Evolutionary conservation across 2,888 invertebrate genomes (phyloP).

Genomic region (Cephus sareptanus): DNA sequence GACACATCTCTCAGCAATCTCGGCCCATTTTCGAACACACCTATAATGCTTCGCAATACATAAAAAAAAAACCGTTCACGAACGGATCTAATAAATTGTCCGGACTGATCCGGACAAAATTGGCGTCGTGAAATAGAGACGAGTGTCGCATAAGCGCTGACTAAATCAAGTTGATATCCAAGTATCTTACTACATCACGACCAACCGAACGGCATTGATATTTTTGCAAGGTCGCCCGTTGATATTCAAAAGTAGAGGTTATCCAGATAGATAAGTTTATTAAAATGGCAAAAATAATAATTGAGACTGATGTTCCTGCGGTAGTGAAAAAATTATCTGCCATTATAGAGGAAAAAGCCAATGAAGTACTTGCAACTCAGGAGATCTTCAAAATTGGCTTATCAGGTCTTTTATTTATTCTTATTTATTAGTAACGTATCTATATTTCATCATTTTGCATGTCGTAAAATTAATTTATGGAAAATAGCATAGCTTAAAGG

Average conservation of each 20-base stretch:
- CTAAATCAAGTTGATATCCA: neutral
- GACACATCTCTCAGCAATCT: too few species aligned
- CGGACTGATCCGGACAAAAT: neutral
- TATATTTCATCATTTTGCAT: neutral
- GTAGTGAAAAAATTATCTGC: constrained; percentile 72
- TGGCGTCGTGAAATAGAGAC: neutral
- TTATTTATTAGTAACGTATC: neutral
- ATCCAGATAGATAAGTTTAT: constrained; percentile 13
- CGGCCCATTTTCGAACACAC: too few species aligned
- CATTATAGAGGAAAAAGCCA: constrained; percentile 75
- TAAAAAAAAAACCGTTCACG: too few species aligned
- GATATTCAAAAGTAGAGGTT: constrained; percentile 10
- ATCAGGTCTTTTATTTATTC: constrained; percentile 72
- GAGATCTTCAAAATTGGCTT: constrained; percentile 81
- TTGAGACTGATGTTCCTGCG: constrained; percentile 43
- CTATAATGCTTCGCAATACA: too few species aligned
- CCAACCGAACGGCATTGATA: constrained; percentile 5
- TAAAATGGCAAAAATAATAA: constrained; percentile 44
- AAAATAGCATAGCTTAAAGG: neutral
- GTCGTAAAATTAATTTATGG: neutral
- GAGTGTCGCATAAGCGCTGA: neutral
- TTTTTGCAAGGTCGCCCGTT: constrained; percentile 16
- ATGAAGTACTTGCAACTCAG: constrained; percentile 73
- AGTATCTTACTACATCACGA: neutral
- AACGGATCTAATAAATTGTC: too few species aligned